Base-by-base conservation (phyloP, 2,888 invertebrate genomes). In the Crematogaster levior region DNA sequence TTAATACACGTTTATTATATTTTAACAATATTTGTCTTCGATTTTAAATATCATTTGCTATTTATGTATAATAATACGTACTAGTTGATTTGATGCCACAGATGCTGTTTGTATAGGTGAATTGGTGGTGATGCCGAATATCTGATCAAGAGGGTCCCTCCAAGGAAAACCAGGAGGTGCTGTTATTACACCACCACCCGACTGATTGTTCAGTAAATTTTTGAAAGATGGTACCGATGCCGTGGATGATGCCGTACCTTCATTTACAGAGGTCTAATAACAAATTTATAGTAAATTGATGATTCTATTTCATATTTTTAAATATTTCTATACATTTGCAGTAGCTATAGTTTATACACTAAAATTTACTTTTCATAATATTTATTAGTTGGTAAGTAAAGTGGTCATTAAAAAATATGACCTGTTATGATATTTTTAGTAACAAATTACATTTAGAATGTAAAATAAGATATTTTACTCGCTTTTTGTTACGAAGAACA, bases 131-230 rank as follows among this genome's bases (percentile, higher is more conserved):
- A 94, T 92, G 18, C 94, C 94, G 75, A 94, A 93, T 84, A 94
- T 94, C 85, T 93, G 93, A 89, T 94, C 94, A 24, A 94, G 82
- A 10, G 94, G 93, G 91, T 94, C 93, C 79, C 92, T 92, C 94
- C 94, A 94, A 18, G 93, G 93, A 80, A 93, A 94, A 68, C 93
- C 92, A 40, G 93, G 90, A 10, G 93, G 91, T 46, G 92, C 92
- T 61, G 92, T 92, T 48, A 92, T 91, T 86, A 81, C 88, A 63
- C 85, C 89, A 48, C 82, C 85, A 63, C 73, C 79, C 24, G 77
- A 43, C n/a, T 86, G 90, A 60, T 84, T 90, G 51, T 87, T 91
- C 66, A 92, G 84, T 18, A 92, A 84, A 86, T 92, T 91, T 40
- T 91, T 86, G 43, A 93, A 91, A 24, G 91, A 89, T 7, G 92